phyloP scores from a whole-genome alignment of 2,797 vertebrate genomes.

The Melopsittacus undulatus region DNA sequence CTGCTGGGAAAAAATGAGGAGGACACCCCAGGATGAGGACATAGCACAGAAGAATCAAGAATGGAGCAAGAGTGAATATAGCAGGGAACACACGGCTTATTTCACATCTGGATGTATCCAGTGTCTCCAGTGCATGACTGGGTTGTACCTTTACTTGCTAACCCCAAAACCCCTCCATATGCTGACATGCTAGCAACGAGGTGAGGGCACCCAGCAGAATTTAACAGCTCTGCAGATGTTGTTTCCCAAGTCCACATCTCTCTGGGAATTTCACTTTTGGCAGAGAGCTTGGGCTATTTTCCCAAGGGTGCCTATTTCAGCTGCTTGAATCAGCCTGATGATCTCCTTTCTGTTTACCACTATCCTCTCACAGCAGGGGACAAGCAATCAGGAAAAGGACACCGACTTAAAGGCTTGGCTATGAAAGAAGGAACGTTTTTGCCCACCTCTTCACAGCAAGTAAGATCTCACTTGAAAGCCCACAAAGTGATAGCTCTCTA shows the following conservation, averaged over 20 bases:
- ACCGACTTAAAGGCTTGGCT: neutral
- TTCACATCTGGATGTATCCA: neutral
- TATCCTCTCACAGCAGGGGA: neutral
- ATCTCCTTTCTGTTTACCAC: neutral
- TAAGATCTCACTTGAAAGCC: neutral
- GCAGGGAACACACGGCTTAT: neutral
- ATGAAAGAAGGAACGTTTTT: neutral
- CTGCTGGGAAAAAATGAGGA: neutral
- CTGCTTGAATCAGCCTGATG: neutral
- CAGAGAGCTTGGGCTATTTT: neutral
- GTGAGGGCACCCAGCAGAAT: neutral
- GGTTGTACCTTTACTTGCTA: neutral
- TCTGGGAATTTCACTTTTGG: neutral
- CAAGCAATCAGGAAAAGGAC: neutral
- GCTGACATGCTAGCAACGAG: accelerated
- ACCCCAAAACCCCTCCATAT: neutral
- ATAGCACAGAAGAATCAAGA: neutral
- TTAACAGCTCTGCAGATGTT: neutral
- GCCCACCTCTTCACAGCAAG: neutral
- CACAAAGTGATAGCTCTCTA: neutral
- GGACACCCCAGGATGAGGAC: neutral
- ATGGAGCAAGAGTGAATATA: accelerated
- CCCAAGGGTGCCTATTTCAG: neutral
- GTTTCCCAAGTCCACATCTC: neutral
- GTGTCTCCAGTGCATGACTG: accelerated